phyloP scores from a whole-genome alignment of 2,113 vertebrate genomes.

The Ceratotherium simum region DNA sequence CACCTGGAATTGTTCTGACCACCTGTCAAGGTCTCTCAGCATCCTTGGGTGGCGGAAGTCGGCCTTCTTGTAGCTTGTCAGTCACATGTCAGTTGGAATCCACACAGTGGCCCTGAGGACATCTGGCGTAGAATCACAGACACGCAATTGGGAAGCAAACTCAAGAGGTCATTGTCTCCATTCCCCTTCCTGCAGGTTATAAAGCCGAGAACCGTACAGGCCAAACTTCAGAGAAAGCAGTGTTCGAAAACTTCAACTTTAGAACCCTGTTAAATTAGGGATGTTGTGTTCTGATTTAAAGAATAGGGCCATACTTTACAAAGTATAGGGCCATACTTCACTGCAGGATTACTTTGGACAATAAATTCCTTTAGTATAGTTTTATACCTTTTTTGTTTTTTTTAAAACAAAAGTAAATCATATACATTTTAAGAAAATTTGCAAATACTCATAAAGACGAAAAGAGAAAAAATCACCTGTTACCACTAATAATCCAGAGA shows the following conservation, averaged over 20 bases:
- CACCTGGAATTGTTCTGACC: constrained; percentile 6
- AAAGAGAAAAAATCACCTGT: background rate
- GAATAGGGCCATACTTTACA: background rate
- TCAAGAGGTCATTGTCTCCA: too few relatives aligned
- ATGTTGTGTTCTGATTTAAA: background rate
- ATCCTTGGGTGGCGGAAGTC: rapidly evolving
- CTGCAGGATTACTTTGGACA: background rate
- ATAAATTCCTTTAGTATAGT: background rate
- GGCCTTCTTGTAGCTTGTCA: background rate
- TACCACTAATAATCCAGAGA: background rate
- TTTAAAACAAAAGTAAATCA: background rate
- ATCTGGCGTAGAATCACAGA: background rate
- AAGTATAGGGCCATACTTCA: background rate
- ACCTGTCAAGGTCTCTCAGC: background rate
- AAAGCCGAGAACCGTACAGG: rapidly evolving
- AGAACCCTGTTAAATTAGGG: background rate
- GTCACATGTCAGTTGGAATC: background rate
- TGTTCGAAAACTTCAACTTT: background rate
- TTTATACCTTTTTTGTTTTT: background rate
- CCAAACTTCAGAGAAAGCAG: background rate
- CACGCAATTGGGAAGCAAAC: rapidly evolving
- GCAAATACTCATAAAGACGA: background rate
- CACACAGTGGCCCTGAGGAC: background rate
- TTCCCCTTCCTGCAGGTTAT: background rate
- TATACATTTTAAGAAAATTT: constrained; percentile 5